A percentile compares a stretch with the other conserved stretches of the same genome.
Evolutionary conservation across 2,888 invertebrate species (phyloP).

Genomic region (Trilocha varians): DNA sequence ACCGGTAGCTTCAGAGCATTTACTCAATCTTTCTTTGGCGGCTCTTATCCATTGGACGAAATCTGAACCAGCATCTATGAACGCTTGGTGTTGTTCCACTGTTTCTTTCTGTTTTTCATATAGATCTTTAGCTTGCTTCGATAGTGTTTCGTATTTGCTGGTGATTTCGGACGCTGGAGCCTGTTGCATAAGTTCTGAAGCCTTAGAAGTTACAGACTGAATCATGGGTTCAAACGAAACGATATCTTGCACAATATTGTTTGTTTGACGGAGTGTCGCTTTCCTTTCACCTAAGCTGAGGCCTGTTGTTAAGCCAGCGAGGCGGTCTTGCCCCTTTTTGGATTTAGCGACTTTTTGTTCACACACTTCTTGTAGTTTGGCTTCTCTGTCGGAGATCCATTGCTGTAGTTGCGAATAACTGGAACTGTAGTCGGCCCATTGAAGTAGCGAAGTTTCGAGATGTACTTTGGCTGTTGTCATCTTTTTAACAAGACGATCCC

Average conservation of each 20-base stretch:
- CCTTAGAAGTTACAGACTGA: conserved; percentile 94
- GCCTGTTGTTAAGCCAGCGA: conserved; percentile 80
- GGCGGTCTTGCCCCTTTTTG: conserved; percentile 80
- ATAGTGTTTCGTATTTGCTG: conserved; percentile 89
- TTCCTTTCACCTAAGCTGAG: conserved; percentile 89
- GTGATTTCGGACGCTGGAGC: conserved; percentile 94
- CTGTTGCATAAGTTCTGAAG: conserved; percentile 91
- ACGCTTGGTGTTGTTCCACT: conserved; percentile 92
- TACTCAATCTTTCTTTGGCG: conserved; percentile 91
- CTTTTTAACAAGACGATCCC: conserved; percentile 93
- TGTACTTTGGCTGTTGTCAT: conserved; percentile 93
- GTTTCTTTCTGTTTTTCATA: conserved; percentile 92
- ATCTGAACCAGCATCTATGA: conserved; percentile 92
- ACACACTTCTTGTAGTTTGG: conserved; percentile 90
- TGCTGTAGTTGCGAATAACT: conserved; percentile 93
- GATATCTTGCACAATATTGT: conserved; percentile 96
- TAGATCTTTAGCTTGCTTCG: conserved; percentile 91
- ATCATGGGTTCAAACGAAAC: conserved; percentile 98
- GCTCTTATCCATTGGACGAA: conserved; percentile 93
- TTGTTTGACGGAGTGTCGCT: conserved; percentile 90
- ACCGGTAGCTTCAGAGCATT: conserved; percentile 93
- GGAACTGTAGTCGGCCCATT: conserved; percentile 97
- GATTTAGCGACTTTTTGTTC: conserved; percentile 87
- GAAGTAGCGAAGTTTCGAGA: conserved; percentile 89
- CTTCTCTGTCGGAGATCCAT: conserved; percentile 95